Evolutionary conservation across 1,140 invertebrate genomes (phyloP), one percentile per base, ranked within the genome.

Genomic region (Drosophila ohnishii): DNA sequence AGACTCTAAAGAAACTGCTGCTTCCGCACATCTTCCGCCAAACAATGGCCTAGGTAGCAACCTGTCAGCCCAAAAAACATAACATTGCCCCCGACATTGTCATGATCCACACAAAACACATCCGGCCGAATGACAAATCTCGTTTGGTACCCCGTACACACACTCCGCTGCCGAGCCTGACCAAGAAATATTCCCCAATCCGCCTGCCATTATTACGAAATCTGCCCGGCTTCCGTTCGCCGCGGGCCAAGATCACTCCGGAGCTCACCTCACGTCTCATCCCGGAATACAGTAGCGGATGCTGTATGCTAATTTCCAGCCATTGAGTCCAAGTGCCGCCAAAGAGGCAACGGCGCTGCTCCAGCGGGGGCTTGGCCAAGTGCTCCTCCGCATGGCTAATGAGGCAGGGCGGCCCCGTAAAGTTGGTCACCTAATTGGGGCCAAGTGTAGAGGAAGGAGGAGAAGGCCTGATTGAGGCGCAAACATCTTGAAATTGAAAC

Each of bases 81-180:
- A 50, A 42, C 39, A 66, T 55, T 55, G 40, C 69, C 47, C 55
- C 44, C 67, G 82, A 88, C 84, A 80, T 50, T 87, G 84, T 84
- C 80, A 87, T 65, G 55, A 44, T 71, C 56, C 59, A 75, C 74
- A 88, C 85, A 88, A 89, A 89, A 88, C 86, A 88, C 85, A 89
- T 89, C 85, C 85, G 85, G 85, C 86, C 62, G 65, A 75, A 67
- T 87, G 83, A 87, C 72, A 88, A 87, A 87, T 87, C 74, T 83
- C 42, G 13, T 59, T 59, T 50, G 28, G 25, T 30, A 58, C 14
- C 10, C 55, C 25, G 30, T 59, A 64, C 73, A 61, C 65, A 56
- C 69, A 44, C 32, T 55, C 58, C 40, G 58, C 55, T 11, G 28
- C 30, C 11, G 32, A 22, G 32, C 3, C 32, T 45, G 50, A 13